Evolutionary conservation across 2,113 vertebrate genomes (phyloP).

Genomic region (Anhinga rufa): DNA sequence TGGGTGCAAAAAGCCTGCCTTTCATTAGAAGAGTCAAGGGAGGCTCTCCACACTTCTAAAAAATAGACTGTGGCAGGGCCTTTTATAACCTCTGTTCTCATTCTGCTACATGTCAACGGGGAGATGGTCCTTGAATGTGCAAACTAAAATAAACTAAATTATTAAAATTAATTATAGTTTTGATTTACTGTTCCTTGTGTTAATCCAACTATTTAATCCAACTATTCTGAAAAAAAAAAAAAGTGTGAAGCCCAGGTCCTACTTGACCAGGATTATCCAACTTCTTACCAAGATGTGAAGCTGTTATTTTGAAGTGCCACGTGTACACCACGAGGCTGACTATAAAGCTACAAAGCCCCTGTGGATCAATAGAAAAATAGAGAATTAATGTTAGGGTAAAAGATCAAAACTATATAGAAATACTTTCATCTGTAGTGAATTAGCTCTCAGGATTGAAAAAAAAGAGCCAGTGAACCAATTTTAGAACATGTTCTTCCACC

Average conservation of each 20-base stretch:
- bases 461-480: background rate
- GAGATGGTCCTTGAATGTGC: background rate
- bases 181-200: background rate
- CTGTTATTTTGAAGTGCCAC: background rate
- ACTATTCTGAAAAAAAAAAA: background rate
- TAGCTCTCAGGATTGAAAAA: background rate
- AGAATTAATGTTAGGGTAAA: background rate
- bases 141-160: background rate
- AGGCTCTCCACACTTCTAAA: background rate
- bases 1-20: background rate
- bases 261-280: background rate
- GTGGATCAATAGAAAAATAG: background rate
- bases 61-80: accelerated
- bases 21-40: background rate
- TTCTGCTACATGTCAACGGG: background rate
- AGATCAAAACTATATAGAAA: background rate
- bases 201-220: background rate
- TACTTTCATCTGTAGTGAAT: background rate
- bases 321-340: too few species aligned
- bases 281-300: background rate
- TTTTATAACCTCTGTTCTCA: background rate
- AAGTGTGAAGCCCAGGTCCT: background rate
- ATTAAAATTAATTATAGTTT: background rate
- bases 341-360: background rate
- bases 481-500: background rate